Evolutionary conservation across 2,113 vertebrate species (phyloP).

Genomic region (Epinephelus fuscoguttatus): DNA sequence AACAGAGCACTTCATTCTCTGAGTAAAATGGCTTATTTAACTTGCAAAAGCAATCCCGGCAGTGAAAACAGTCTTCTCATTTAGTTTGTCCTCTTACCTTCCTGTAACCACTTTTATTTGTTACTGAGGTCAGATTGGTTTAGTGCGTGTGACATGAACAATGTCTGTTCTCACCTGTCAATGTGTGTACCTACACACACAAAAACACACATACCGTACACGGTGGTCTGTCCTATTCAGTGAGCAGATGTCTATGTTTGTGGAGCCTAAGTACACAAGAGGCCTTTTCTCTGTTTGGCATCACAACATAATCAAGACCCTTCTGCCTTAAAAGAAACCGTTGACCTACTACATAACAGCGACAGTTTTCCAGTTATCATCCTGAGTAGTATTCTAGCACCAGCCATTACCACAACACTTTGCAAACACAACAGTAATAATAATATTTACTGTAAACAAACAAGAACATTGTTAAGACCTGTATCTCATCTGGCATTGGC

Average conservation of each 20-base stretch:
- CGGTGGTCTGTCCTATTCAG: slow-evolving; percentile 38
- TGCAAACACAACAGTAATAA: background rate
- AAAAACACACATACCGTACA: background rate
- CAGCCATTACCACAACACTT: background rate
- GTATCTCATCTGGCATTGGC: background rate
- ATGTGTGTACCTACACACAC: background rate
- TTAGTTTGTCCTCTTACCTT: background rate
- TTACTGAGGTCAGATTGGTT: slow-evolving; percentile 17
- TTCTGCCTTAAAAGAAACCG: background rate
- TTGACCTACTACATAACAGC: background rate
- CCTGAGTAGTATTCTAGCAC: background rate
- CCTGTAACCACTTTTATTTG: slow-evolving; percentile 21
- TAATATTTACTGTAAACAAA: background rate
- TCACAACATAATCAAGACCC: slow-evolving; percentile 6
- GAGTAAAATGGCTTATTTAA: background rate
- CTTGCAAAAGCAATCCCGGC: background rate
- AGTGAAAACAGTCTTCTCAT: slow-evolving; percentile 1
- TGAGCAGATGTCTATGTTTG: slow-evolving; percentile 42
- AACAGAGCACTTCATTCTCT: slow-evolving; percentile 5
- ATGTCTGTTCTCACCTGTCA: slow-evolving; percentile 10
- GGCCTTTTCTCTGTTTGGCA: background rate
- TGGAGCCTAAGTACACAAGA: slow-evolving; percentile 47
- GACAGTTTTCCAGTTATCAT: background rate
- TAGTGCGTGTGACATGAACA: slow-evolving; percentile 13
- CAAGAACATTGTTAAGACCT: background rate